Base-by-base conservation (phyloP, 2,888 invertebrate genomes). In the Ephialtes manifestator region DNA sequence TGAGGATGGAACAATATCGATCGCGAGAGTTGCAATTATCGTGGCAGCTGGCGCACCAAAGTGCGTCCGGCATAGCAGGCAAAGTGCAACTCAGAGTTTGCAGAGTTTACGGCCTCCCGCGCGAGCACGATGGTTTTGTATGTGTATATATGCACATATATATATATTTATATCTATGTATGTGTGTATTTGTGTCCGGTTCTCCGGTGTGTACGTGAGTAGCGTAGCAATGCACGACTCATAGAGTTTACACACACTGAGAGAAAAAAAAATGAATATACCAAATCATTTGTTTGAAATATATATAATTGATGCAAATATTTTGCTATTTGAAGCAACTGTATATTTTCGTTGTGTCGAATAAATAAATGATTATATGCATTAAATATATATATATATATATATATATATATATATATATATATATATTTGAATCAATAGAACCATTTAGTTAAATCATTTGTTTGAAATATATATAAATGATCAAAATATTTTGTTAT, bases 21-120 rank as follows among this genome's bases (percentile, higher is more conserved):
- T 81, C 78, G 78, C 2, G 46, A 84, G 68, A 18, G 63, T 58
- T 28, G 76, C 81, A 77, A 81, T 84, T 84, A 78, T 78, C 70
- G 74, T 74, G 77, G 77, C 81, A 84, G 84, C 84, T 84, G 84
- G 74, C 70, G 70, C 78, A 70, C 68, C 74, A 81, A 81, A 84
- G 81, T 81, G 84, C 84, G 78, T 63, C 78, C 35, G 63, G 31
- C 18, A 24, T n/a, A 35, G 18, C 28, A n/a, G 68, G 74, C 74
- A 81, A 84, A 84, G 78, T 78, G 77, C 63, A 75, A 63, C 75
- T 63, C 18, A 63, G 60, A 63, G 75, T 63, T 75, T 63, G 46
- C 60, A 20, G 48, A 75, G 63, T 75, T 75, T 75, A 48, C 65
- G 51, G 46, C 13, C 60, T 72, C 35, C 20, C 31, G 70, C 51